Conservation (phyloP, 1,140 invertebrate species). For the Pentalonia nigronervosa region DNA sequence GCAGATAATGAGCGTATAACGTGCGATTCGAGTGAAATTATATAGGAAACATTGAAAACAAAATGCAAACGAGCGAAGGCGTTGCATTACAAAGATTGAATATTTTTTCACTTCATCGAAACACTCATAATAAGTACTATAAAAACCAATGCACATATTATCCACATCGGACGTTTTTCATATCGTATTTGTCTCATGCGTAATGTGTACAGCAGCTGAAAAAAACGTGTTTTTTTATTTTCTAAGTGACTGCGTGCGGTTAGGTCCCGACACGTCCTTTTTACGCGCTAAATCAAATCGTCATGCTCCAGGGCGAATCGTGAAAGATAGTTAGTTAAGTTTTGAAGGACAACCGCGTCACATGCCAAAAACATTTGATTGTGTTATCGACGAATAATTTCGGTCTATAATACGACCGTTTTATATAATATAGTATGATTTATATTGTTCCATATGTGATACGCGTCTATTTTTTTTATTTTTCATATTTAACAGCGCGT, state of each 20-base stretch:
- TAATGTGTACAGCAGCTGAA: conserved; percentile 36
- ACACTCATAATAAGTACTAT: not conserved
- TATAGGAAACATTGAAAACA: not conserved
- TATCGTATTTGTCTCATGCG: conserved; percentile 9
- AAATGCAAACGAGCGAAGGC: not conserved
- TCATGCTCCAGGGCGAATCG: conserved; percentile 44
- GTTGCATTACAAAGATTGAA: not conserved
- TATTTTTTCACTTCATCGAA: conserved; percentile 41
- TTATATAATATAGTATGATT: not conserved
- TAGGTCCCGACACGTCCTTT: conserved; percentile 37
- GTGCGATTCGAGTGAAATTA: not conserved
- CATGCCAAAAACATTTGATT: conserved; percentile 31
- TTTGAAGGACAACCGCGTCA: conserved; percentile 41
- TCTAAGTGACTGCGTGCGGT: conserved; percentile 51
- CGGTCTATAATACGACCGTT: not conserved
- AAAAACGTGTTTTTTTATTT: conserved; percentile 17
- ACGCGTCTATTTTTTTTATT: not conserved
- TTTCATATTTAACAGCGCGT: not conserved
- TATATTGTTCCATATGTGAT: not conserved
- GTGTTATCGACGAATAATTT: conserved; percentile 42
- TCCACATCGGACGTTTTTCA: not conserved
- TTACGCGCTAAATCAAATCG: conserved; percentile 40
- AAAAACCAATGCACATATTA: not conserved
- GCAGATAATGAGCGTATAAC: not conserved
- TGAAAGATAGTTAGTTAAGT: conserved; percentile 54